Percentiles rank a stretch among this genome's conserved stretches.
Conservation (phyloP, 2,888 invertebrate genomes). For the Chelonus formosanus region DNA sequence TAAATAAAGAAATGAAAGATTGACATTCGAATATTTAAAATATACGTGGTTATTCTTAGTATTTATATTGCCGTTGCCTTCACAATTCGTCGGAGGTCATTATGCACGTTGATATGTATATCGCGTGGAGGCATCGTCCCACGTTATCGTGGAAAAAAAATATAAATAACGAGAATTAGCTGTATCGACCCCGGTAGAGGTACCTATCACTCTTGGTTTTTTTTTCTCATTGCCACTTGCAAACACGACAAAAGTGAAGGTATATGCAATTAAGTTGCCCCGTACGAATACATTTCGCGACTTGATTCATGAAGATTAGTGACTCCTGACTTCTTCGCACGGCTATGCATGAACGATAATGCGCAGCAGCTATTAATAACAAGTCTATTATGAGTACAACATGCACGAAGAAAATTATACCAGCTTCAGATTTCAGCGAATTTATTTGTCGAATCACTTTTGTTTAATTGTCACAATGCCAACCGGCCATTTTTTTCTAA, state of each 20-base stretch:
- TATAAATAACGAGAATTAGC: constrained; percentile 25
- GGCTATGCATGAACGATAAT: constrained; percentile 57
- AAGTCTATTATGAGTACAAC: constrained; percentile 38
- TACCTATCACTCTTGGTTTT: not conserved
- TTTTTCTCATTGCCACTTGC: constrained; percentile 16
- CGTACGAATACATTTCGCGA: constrained; percentile 44
- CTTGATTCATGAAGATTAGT: constrained; percentile 53
- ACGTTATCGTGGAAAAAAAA: constrained; percentile 22
- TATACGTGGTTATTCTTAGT: too few relatives aligned
- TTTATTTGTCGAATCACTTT: constrained; percentile 21
- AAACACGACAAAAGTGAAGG: constrained; percentile 44
- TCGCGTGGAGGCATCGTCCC: constrained; percentile 30
- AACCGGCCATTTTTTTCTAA: not conserved
- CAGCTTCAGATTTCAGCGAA: constrained; percentile 31
- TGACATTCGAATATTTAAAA: too few relatives aligned
- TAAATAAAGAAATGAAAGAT: too few relatives aligned
- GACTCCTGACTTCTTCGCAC: constrained; percentile 47
- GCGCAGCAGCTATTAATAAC: constrained; percentile 61
- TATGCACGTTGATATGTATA: constrained; percentile 30
- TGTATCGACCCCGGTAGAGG: constrained; percentile 15
- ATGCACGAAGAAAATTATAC: constrained; percentile 3
- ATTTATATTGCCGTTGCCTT: not conserved
- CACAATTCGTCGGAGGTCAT: constrained; percentile 23
- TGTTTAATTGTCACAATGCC: constrained; percentile 8
- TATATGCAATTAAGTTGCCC: constrained; percentile 46